Evolutionary conservation across 2,888 invertebrate species (phyloP).

Genomic region (Phyllotreta cruciferae): DNA sequence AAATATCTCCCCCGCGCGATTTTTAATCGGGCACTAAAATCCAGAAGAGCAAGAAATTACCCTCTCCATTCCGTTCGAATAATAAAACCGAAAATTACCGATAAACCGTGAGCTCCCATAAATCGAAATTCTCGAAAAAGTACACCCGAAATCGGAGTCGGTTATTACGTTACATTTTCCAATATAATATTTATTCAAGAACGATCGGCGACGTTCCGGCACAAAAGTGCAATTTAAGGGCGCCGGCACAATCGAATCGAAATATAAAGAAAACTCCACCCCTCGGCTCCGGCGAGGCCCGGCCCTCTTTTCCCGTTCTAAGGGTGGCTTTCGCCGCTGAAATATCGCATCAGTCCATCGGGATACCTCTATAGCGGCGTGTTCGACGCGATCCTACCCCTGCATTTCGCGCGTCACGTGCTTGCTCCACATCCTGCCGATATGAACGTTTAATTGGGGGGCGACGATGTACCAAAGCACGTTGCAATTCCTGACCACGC

Average conservation of each 20-base stretch:
- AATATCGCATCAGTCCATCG: conserved; percentile 50
- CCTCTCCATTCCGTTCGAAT: conserved; percentile 3
- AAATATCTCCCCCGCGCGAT: too few relatives aligned
- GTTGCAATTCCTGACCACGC: conserved; percentile 51
- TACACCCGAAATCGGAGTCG: conserved; percentile 30
- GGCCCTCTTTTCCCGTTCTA: conserved; percentile 51
- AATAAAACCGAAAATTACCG: conserved; percentile 21
- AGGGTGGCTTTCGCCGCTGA: conserved; percentile 53
- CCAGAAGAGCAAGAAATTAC: conserved; percentile 2
- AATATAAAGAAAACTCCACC: conserved; percentile 51
- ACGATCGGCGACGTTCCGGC: conserved; percentile 30
- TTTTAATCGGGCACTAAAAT: conserved; percentile 2
- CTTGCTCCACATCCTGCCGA: neutral
- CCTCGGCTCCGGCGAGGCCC: conserved; percentile 45
- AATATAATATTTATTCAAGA: conserved; percentile 35
- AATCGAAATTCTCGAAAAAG: conserved; percentile 35
- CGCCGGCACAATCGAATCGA: conserved; percentile 41
- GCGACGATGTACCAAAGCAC: conserved; percentile 56
- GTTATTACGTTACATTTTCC: conserved; percentile 39
- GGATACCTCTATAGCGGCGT: too few relatives aligned
- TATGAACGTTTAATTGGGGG: conserved; percentile 11
- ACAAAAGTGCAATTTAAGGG: conserved; percentile 46
- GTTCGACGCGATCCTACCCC: too few relatives aligned
- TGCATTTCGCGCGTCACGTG: conserved; percentile 26
- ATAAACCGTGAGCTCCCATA: conserved; percentile 36